phyloP scores from a whole-genome alignment of 2,797 vertebrate genomes.

The Galagoides demidoff region DNA sequence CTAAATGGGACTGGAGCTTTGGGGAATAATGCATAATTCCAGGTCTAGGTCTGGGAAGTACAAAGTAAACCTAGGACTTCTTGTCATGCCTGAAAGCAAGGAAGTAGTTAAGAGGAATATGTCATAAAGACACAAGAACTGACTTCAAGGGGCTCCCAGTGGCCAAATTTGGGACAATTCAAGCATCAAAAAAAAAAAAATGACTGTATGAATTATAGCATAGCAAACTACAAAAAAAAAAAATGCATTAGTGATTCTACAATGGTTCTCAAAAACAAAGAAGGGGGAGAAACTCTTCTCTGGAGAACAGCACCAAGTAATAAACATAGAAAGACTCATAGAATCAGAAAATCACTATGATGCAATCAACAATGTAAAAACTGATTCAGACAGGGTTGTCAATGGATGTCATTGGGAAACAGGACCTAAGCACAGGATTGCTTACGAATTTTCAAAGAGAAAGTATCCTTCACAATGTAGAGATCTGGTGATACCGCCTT shows the following conservation, averaged over 20 bases:
- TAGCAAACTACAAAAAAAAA: not conserved
- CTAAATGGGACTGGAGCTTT: not conserved
- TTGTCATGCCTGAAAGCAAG: not conserved
- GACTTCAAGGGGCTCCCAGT: not conserved
- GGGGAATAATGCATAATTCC: not conserved
- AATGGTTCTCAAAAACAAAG: not conserved
- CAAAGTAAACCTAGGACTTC: not conserved
- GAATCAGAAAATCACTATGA: not conserved
- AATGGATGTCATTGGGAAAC: not conserved
- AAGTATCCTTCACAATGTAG: not conserved
- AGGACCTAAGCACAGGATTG: not conserved
- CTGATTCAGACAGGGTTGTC: not conserved
- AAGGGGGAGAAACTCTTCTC: not conserved
- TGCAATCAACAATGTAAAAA: not conserved
- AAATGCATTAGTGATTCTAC: not conserved
- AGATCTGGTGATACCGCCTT: not conserved
- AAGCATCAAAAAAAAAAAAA: constrained; percentile 19
- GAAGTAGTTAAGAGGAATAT: not conserved
- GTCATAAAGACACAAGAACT: not conserved
- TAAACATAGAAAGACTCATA: not conserved
- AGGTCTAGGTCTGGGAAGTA: not conserved
- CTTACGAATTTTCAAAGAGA: not conserved
- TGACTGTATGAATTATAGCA: not conserved
- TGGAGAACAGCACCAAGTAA: not conserved
- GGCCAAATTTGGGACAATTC: not conserved